Evolutionary conservation across 2,888 invertebrate genomes (phyloP), one percentile per base, ranked within the genome.

Genomic region (Xanthia togata): DNA sequence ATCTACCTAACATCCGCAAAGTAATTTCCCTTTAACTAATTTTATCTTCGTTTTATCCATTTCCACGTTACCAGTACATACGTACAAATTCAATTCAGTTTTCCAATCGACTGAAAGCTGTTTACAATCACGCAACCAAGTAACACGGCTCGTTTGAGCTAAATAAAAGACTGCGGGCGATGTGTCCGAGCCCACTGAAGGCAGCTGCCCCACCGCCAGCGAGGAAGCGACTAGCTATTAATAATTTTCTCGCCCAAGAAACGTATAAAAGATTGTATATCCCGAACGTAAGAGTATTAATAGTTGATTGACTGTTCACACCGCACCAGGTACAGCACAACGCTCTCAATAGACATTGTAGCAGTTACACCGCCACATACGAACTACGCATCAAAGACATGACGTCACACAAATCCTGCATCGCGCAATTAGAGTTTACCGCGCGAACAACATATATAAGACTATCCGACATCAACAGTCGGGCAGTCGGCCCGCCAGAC

Each of bases 81-180:
- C 67, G 79, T 86, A 84, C 87, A 76, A 84, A 88, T 89, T 85
- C 81, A 89, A 89, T 90, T 85, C 79, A 89, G 88, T 86, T 88
- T 89, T 91, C 91, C 89, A 89, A 90, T 89, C 84, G 86, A 88
- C 87, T 90, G 88, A 89, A 86, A 90, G 88, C 88, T 85, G 85
- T 88, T 89, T 88, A 88, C 87, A 82, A 85, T 85, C 81, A 83
- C 86, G 86, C 86, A 83, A 84, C 82, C 83, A 83, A 78, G 87
- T 84, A 86, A 78, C 78, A 86, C 68, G 82, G 76, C 86, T 86
- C 87, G 83, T 89, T 89, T 86, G 84, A 82, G 81, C 78, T 76
- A 87, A 85, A 87, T 87, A 86, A 86, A 89, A 86, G 82, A 70
- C 80, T 79, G 69, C 63, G 41, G 70, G 63, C 83, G 78, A 69